Conservation (phyloP, 2,113 vertebrate genomes). For the Aythya baeri region DNA sequence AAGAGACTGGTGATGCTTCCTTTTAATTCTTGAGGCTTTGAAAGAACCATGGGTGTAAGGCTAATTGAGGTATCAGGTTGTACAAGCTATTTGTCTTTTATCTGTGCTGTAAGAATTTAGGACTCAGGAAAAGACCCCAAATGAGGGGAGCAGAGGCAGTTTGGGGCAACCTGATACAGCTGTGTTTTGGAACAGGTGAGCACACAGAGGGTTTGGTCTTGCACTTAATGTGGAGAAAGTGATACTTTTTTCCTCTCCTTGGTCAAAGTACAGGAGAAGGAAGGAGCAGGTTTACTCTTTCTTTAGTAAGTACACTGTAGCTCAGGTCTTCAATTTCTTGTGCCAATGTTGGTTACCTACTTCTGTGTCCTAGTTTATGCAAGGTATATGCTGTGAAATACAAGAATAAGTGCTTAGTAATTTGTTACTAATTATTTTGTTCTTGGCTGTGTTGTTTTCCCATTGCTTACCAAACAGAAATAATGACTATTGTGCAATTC, state of each 20-base stretch:
- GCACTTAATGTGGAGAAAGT: neutral
- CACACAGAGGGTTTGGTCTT: neutral
- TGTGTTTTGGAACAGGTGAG: neutral
- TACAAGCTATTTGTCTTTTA: neutral
- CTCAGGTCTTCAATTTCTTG: neutral
- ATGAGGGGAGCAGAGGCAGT: neutral
- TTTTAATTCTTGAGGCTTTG: neutral
- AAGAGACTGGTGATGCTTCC: neutral
- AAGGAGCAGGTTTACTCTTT: neutral
- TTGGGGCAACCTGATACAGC: neutral
- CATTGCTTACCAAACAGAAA: neutral
- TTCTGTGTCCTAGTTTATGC: neutral
- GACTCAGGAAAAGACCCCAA: accelerated
- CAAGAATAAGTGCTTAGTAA: neutral
- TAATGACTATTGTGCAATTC: neutral
- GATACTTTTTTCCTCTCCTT: neutral
- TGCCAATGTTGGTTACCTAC: neutral
- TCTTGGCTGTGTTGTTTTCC: neutral
- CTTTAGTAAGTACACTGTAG: neutral
- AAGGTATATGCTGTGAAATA: accelerated
- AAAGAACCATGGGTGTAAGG: neutral
- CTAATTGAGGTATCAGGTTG: neutral
- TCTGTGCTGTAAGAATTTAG: neutral
- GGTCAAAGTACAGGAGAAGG: neutral
- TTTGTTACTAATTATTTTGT: neutral